phyloP scores from a whole-genome alignment of 2,797 vertebrate genomes.

The Nannoperca australis region DNA sequence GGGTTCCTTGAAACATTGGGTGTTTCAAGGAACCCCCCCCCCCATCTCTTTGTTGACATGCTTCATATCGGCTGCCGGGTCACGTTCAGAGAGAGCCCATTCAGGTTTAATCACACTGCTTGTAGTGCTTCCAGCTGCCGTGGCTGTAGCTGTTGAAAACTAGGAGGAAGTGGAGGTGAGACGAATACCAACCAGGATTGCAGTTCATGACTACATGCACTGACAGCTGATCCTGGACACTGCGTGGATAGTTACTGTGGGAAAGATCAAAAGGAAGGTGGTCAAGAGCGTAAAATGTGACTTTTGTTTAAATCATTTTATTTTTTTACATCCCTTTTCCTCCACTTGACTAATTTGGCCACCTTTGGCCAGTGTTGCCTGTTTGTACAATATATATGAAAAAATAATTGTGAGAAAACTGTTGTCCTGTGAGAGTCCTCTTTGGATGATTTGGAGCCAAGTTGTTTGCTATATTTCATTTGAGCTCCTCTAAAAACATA shows the following conservation, averaged over 20 bases:
- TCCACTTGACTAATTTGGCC: slow-evolving; percentile 16
- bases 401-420: slow-evolving; percentile 29
- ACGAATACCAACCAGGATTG: slow-evolving; percentile 61
- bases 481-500: not conserved
- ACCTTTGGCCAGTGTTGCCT: not conserved
- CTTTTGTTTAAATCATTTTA: not conserved
- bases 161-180: slow-evolving; percentile 27
- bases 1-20: no score
- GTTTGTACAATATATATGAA: slow-evolving; percentile 26
- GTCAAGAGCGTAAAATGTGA: not conserved
- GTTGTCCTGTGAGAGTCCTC: not conserved
- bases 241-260: slow-evolving; percentile 17
- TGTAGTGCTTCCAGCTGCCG: slow-evolving; percentile 54
- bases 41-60: slow-evolving; percentile 32
- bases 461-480: not conserved
- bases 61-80: slow-evolving; percentile 54
- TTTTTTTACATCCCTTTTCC: not conserved
- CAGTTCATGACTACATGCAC: slow-evolving; percentile 28
- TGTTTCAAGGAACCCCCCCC: not conserved
- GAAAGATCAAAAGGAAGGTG: slow-evolving; percentile 40
- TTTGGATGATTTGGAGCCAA: slow-evolving; percentile 8
- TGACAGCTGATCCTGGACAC: slow-evolving; percentile 34
- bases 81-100: slow-evolving; percentile 52
- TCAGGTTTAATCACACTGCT: slow-evolving; percentile 72
- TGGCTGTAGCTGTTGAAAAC: slow-evolving; percentile 40